Evolutionary conservation across 2,113 vertebrate genomes (phyloP).

Genomic region (Notechis scutatus): DNA sequence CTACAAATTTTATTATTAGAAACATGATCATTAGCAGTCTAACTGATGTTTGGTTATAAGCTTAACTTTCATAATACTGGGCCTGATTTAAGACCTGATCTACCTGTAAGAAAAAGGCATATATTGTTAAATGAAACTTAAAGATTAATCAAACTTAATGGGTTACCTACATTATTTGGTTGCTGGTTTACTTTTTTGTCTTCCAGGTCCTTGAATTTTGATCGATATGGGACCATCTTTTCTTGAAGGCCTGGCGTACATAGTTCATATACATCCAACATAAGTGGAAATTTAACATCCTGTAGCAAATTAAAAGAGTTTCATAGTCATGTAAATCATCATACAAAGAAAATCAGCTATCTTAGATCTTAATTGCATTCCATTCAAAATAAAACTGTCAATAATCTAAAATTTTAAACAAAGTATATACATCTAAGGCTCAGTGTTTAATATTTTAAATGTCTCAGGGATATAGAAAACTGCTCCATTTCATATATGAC

Average conservation of each 20-base stretch:
- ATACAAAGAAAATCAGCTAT: neutral
- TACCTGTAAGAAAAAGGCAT: neutral
- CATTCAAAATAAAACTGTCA: neutral
- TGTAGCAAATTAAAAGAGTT: conserved; percentile 43
- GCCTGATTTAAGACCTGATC: neutral
- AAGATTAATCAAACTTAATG: neutral
- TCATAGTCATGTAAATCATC: neutral
- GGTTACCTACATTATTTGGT: conserved; percentile 76
- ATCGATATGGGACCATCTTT: conserved; percentile 88
- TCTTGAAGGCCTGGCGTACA: conserved; percentile 92
- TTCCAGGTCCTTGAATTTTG: conserved; percentile 95
- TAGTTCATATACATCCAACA: conserved; percentile 96
- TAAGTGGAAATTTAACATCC: conserved; percentile 99
- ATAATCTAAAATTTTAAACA: neutral
- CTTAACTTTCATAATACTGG: neutral
- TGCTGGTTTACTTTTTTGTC: conserved; percentile 90
- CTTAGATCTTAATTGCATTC: neutral
- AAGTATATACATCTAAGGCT: neutral
- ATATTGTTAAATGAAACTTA: neutral
- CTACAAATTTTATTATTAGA: neutral
- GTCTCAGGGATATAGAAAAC: neutral
- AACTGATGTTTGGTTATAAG: neutral
- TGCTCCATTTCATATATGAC: neutral
- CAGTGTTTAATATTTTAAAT: neutral
- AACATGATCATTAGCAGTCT: neutral